Evolutionary conservation across 2,888 invertebrate species (phyloP).

Genomic region (Nomada fabriciana): DNA sequence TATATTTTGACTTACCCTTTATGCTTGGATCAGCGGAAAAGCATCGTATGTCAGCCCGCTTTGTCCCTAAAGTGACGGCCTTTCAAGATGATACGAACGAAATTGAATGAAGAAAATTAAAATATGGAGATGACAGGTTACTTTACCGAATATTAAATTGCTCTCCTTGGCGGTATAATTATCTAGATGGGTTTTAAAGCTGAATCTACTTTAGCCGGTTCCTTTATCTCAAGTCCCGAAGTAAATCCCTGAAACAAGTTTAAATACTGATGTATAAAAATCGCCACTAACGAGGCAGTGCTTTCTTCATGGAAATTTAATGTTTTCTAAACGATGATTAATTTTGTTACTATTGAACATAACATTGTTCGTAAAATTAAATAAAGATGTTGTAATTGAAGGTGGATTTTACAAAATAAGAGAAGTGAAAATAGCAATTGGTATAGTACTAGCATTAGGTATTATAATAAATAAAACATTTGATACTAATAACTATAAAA

Average conservation of each 20-base stretch:
- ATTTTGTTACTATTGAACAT: no score
- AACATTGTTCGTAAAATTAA: no score
- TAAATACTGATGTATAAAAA: not conserved
- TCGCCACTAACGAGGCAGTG: not conserved
- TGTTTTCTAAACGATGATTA: not conserved
- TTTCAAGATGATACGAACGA: not conserved
- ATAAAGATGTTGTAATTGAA: no score
- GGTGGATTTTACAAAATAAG: no score
- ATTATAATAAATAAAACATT: no score
- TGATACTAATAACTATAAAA: no score
- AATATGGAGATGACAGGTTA: not conserved
- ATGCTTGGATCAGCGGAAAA: slow-evolving; percentile 7
- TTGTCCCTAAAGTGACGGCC: not conserved
- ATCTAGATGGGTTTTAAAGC: not conserved
- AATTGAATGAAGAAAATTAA: slow-evolving; percentile 17
- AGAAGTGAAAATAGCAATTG: no score
- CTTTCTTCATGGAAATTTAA: not conserved
- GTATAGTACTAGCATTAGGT: no score
- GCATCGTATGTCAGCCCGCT: not conserved
- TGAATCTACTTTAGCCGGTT: not conserved
- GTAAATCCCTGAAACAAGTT: not conserved
- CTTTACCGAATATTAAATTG: not conserved
- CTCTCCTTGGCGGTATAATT: not conserved
- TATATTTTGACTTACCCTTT: slow-evolving; percentile 28
- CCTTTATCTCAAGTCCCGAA: not conserved